Conservation (phyloP, 2,113 vertebrate species). For the Siniperca chuatsi region DNA sequence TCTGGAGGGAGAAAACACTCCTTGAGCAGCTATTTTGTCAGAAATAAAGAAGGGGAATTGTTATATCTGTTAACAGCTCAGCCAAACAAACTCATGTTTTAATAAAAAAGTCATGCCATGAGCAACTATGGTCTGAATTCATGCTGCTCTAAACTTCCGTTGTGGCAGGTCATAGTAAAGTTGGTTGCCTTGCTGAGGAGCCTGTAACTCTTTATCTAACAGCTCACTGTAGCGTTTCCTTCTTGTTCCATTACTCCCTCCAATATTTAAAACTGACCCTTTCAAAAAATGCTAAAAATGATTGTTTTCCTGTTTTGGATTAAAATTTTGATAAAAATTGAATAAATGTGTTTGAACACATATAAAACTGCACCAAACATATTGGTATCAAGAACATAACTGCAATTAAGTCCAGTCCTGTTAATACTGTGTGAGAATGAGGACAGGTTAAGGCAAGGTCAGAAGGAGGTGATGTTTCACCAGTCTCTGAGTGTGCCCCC, state of each 20-base stretch:
- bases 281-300: background rate
- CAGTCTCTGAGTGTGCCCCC: conserved; percentile 19
- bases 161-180: background rate
- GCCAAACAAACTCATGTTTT: conserved; percentile 7
- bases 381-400: background rate
- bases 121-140: background rate
- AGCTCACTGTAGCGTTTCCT: background rate
- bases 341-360: conserved; percentile 3
- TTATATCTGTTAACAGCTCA: background rate
- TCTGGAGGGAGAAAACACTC: background rate
- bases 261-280: background rate
- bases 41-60: background rate
- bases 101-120: background rate
- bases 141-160: background rate
- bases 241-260: background rate
- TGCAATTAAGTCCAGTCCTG: conserved; percentile 11
- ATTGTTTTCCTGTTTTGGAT: background rate
- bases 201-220: background rate
- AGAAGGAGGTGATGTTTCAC: conserved; percentile 43
- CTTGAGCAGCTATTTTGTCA: background rate
- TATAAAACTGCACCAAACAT: background rate
- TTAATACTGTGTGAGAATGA: conserved; percentile 35
- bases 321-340: background rate
- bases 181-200: background rate
- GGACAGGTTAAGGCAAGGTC: conserved; percentile 45